Evolutionary conservation across 2,797 vertebrate species (phyloP).

Genomic region (Alfaro cultratus): DNA sequence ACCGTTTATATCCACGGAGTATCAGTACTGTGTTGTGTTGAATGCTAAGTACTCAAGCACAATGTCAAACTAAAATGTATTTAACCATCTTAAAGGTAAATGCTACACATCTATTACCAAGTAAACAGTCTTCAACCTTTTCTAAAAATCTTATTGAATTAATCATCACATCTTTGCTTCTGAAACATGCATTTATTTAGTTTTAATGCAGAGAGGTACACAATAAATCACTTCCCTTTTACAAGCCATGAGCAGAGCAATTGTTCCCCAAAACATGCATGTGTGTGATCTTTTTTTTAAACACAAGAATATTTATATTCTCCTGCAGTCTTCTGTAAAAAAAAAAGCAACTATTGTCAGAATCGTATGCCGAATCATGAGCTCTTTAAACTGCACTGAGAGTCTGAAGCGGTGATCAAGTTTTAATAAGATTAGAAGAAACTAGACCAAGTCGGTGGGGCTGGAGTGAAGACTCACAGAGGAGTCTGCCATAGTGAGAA

Average conservation of each 20-base stretch:
- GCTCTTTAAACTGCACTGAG: not conserved
- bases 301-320: too few species aligned
- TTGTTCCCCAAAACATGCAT: not conserved
- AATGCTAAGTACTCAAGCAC: not conserved
- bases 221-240: slow-evolving; percentile 25
- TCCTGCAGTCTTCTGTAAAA: not conserved
- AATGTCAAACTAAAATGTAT: not conserved
- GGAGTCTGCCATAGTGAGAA: slow-evolving; percentile 84
- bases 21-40: not conserved
- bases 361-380: not conserved
- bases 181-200: not conserved
- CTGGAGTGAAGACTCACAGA: slow-evolving; percentile 38
- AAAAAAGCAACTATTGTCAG: not conserved
- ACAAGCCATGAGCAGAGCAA: not conserved
- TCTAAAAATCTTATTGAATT: not conserved
- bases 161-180: not conserved
- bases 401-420: not conserved
- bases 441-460: slow-evolving; percentile 76
- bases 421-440: slow-evolving; percentile 8
- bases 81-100: not conserved
- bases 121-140: not conserved
- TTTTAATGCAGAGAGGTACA: not conserved
- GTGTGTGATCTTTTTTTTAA: not conserved
- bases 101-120: not conserved
- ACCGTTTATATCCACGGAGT: not conserved